These are phyloP conservation scores for Sebastes steindachneri DNA, from an alignment of 2,797 vertebrate genomes.

Conservation along the genomic window DNA sequence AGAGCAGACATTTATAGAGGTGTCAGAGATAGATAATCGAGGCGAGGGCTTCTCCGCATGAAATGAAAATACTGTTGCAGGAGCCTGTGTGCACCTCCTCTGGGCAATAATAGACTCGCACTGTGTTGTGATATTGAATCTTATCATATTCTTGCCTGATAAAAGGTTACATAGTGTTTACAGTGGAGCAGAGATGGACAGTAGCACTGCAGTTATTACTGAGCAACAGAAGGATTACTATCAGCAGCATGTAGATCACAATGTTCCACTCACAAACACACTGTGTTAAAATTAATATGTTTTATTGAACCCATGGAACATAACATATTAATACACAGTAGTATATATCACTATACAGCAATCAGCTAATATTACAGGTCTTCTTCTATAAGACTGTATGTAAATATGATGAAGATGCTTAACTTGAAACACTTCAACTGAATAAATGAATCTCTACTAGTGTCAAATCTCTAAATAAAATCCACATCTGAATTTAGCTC, in stretches of 20 bases:
- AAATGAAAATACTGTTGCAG: conserved; percentile 33
- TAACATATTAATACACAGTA: neutral
- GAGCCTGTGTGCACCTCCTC: conserved; percentile 5
- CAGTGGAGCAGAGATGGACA: conserved; percentile 11
- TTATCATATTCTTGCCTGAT: conserved; percentile 36
- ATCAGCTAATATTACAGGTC: neutral
- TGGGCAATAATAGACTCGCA: conserved; percentile 34
- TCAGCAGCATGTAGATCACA: neutral
- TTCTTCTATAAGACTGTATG: neutral
- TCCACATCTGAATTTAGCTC: neutral
- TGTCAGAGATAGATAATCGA: conserved; percentile 54
- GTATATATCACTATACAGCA: neutral
- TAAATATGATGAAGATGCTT: neutral
- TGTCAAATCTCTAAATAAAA: neutral
- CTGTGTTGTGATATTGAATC: conserved; percentile 28
- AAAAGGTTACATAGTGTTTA: conserved; percentile 35
- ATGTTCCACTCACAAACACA: neutral
- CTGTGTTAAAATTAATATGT: neutral
- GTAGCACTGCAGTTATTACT: neutral
- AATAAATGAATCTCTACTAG: neutral
- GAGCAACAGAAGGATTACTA: neutral
- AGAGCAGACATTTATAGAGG: conserved; percentile 47
- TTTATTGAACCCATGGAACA: neutral
- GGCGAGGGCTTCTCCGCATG: conserved; percentile 12
- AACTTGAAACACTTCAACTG: too few relatives aligned